These are phyloP conservation scores for Notospermus geniculatus DNA, from an alignment of 1,140 invertebrate genomes.

Conservation along the genomic window DNA sequence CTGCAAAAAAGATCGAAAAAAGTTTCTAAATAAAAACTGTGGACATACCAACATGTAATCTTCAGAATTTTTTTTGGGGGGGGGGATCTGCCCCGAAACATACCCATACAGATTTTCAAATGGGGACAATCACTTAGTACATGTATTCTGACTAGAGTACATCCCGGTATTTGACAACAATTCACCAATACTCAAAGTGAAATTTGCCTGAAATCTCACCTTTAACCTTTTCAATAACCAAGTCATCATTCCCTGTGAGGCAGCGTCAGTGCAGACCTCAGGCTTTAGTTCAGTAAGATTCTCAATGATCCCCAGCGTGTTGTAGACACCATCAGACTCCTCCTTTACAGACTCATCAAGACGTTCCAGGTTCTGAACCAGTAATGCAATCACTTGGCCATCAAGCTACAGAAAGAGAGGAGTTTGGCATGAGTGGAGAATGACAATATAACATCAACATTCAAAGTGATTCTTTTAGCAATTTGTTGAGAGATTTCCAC, in stretches of 20 bases:
- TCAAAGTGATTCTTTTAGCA: too few species aligned
- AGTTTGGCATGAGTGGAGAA: not conserved
- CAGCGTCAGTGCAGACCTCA: slow-evolving; percentile 78
- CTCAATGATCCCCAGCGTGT: slow-evolving; percentile 76
- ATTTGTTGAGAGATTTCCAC: too few species aligned
- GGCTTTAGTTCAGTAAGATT: slow-evolving; percentile 75
- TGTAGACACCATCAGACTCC: slow-evolving; percentile 94
- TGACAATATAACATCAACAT: too few species aligned
- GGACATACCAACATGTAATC: too few species aligned
- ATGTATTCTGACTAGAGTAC: too few species aligned
- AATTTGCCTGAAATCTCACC: slow-evolving; percentile 28
- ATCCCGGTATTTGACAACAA: too few species aligned
- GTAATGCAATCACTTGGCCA: slow-evolving; percentile 84
- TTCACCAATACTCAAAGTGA: not conserved
- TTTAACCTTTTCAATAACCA: slow-evolving; percentile 85
- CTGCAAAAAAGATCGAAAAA: slow-evolving; percentile 60
- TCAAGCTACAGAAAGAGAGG: slow-evolving; percentile 72
- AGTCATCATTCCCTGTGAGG: slow-evolving; percentile 78
- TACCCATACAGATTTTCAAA: too few species aligned
- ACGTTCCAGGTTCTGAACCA: slow-evolving; percentile 90
- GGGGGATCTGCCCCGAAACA: too few species aligned
- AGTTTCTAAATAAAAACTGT: too few species aligned
- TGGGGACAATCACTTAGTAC: too few species aligned
- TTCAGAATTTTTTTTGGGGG: too few species aligned
- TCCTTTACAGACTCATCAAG: slow-evolving; percentile 92